Base-by-base conservation (phyloP, 2,797 vertebrate genomes). In the Fistularia commersonii region DNA sequence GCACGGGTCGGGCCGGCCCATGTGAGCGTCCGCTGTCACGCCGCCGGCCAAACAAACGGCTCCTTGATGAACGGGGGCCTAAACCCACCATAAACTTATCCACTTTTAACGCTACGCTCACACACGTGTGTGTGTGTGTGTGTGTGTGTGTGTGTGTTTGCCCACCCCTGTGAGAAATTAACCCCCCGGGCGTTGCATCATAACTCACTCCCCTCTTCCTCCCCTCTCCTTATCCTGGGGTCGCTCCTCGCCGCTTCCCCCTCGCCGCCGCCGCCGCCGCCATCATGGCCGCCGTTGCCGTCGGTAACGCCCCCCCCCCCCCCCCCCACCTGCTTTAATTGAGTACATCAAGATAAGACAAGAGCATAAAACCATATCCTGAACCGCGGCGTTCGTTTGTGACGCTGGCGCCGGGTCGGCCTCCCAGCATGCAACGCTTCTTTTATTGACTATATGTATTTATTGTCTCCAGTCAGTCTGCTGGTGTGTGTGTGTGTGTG, bases 31-130 rank as follows among this genome's bases (percentile, higher is more conserved):
- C 82, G 82, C 85, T 77, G 66, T 89, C 87, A 87, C 86, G 82
- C 84, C 87, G 91, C 86, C 84, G 86, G 80, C 91, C 90, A 92
- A 94, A 94, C 93, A 94, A 94, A 93, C 91, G 84, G 79, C 79
- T 87, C 81, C 71, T 85, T 93, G 93, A 95, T 93, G 90, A 91
- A 93, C 90, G 91, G 84, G 82, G 79, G 77, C 84, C 88, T 92
- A 74, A 88, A 88, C 86, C 66, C 80, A 83, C 92, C 89, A 92
- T 93, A 93, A 93, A 94, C 89, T 84, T 91, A 94, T 94, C 90
- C 93, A 89, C 90, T 92, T 88, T 91, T 91, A 90, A 93, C 91
- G n/a, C n/a, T n/a, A n/a, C n/a, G n/a, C n/a, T n/a, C n/a, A n/a
- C n/a, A n/a, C n/a, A n/a, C n/a, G 56, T 55, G 58, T 50, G 41